These are phyloP conservation scores for Leptarthrus brevirostris DNA, from an alignment of 2,888 invertebrate species.

Conservation along the genomic window DNA sequence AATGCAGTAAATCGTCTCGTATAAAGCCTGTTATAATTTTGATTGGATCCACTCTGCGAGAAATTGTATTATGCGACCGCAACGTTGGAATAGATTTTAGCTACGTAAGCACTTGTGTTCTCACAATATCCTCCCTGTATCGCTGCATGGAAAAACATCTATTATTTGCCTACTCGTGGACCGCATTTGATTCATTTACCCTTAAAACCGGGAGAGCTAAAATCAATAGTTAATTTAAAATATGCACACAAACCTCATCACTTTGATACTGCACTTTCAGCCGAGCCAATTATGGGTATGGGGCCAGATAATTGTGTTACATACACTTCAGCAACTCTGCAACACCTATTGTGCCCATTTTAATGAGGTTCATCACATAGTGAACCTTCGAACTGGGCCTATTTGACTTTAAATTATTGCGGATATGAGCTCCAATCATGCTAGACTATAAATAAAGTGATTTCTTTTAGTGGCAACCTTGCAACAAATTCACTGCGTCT, in stretches of 20 bases:
- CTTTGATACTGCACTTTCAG: conserved; percentile 26
- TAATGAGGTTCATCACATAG: conserved; percentile 13
- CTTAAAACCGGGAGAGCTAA: conserved; percentile 21
- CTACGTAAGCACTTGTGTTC: too few species aligned
- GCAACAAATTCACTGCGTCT: too few species aligned
- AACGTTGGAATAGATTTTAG: too few species aligned
- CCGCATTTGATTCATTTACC: conserved; percentile 29
- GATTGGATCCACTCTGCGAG: too few species aligned
- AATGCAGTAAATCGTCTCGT: too few species aligned
- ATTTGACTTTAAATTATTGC: conserved; percentile 3
- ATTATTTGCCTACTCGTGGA: background rate
- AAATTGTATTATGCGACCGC: too few species aligned
- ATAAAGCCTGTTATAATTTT: too few species aligned
- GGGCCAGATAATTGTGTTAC: conserved; percentile 22
- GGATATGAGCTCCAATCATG: too few species aligned
- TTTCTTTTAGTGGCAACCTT: too few species aligned
- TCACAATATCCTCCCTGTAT: too few species aligned
- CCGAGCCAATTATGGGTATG: conserved; percentile 32
- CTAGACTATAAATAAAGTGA: too few species aligned
- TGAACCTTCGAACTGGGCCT: background rate
- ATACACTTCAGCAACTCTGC: conserved; percentile 4
- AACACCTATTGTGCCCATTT: background rate
- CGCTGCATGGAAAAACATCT: conserved; percentile 19
- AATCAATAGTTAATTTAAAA: conserved; percentile 41
- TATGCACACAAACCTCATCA: conserved; percentile 42